Conservation (phyloP, 2,888 invertebrate species). For the Hemithea aestivaria region DNA sequence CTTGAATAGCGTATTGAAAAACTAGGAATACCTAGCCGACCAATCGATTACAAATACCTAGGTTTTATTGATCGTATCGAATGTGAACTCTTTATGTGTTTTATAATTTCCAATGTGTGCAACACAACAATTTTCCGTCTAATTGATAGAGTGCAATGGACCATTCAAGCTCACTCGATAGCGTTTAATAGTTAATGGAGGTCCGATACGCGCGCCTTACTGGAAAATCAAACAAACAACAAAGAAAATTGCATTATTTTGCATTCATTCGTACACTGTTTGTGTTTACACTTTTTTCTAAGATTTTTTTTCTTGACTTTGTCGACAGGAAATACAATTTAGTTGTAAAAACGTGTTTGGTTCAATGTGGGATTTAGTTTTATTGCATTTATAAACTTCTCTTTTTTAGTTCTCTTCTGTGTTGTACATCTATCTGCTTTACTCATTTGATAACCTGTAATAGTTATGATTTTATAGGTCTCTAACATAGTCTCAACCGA, state of each 20-base stretch:
- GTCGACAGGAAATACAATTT: no score
- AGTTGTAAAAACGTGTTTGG: no score
- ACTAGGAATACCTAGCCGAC: not conserved
- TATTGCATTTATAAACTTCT: no score
- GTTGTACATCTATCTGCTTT: no score
- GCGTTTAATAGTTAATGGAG: slow-evolving; percentile 65
- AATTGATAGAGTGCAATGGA: slow-evolving; percentile 73
- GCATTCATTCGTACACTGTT: slow-evolving; percentile 2
- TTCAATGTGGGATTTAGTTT: no score
- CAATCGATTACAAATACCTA: slow-evolving; percentile 2
- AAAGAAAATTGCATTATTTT: slow-evolving; percentile 15
- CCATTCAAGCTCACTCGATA: slow-evolving; percentile 60
- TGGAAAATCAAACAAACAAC: slow-evolving; percentile 42
- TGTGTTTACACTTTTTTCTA: slow-evolving; percentile 16
- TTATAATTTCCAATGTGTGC: slow-evolving; percentile 28
- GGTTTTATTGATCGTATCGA: slow-evolving; percentile 8
- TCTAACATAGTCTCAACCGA: no score
- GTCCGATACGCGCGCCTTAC: slow-evolving; percentile 53
- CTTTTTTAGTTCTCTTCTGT: no score
- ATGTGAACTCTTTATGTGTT: slow-evolving; percentile 18
- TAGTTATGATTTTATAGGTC: no score
- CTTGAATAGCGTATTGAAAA: slow-evolving; percentile 4
- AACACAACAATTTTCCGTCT: slow-evolving; percentile 71
- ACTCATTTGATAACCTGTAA: no score
- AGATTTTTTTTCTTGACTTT: not conserved